Evolutionary conservation across 1,140 invertebrate genomes (phyloP), one percentile per base, ranked within the genome.

Genomic region (Rhynchophorus ferrugineus): DNA sequence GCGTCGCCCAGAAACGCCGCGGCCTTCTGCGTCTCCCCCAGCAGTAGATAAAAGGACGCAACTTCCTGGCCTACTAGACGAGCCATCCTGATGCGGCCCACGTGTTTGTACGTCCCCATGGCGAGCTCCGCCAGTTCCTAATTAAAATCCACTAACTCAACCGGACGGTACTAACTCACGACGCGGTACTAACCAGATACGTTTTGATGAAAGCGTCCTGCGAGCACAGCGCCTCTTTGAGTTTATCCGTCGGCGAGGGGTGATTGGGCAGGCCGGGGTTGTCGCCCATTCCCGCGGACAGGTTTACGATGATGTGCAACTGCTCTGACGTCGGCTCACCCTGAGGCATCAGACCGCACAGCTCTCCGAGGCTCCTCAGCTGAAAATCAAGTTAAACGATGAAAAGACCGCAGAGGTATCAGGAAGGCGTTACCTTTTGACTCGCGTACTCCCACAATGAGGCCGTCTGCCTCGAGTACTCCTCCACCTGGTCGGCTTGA

Each of bases 61-160:
- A 98, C 69, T 67, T 95, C 88, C 54, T 84, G 78, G 0, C 94
- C 94, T 50, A 97, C 87, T 13, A 88, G 75, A 42, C 91, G 78
- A 0, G 94, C 93, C 33, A 82, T 90, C 54, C 91, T 73, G 47
- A 89, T 75, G 39, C 91, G 79, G 5, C 90, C 83, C 59, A 96
- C 92, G 71, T 97, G 92, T 69, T 98, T 98, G 64, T 91, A 97
- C 1, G 93, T 97, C 36, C 93, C 91, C 81, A 96, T 95, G 1
- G 93, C 91, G 50, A 96, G 72, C 71, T 98, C 95, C 6, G 91
- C 89, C 36, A 97, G 73, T 69, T 96, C 93, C 79, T 81, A 57
- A 41, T 29, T 5, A 29, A 29, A 29, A 29, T 29, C 5, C n/a
- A n/a, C n/a, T n/a, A n/a, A n/a, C n/a, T n/a, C n/a, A n/a, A n/a